phyloP scores from a whole-genome alignment of 2,113 vertebrate species.

The Circaetus gallicus region DNA sequence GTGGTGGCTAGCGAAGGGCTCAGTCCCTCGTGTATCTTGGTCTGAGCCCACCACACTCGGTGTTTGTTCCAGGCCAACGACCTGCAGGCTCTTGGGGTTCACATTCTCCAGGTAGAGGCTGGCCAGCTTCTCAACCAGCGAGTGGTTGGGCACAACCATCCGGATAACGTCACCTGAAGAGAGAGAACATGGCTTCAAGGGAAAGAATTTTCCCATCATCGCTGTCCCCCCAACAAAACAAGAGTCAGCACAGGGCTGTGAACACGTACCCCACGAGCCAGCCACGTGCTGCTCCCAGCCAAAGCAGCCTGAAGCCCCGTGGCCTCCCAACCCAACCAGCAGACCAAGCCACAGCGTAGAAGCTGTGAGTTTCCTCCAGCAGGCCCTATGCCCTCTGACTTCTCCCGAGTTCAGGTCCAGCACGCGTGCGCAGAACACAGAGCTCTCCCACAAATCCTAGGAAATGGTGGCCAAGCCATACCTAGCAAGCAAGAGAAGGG shows the following conservation, averaged over 20 bases:
- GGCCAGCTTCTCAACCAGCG: constrained; percentile 85
- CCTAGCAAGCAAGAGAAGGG: constrained; percentile 94
- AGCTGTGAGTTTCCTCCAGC: neutral
- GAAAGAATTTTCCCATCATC: neutral
- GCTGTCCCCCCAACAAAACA: neutral
- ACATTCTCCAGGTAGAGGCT: constrained; percentile 83
- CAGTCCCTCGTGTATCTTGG: constrained; percentile 47
- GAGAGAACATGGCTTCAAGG: neutral
- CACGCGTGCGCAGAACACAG: rapidly evolving
- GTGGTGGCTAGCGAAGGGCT: constrained; percentile 67
- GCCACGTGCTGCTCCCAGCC: neutral
- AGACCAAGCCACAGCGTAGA: neutral
- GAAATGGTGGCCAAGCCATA: constrained; percentile 54
- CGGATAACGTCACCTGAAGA: constrained; percentile 83
- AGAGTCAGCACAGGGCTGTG: neutral
- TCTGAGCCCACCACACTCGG: constrained; percentile 16
- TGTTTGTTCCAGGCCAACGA: constrained; percentile 27
- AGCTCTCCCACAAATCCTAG: neutral
- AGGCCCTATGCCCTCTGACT: neutral
- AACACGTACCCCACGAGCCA: neutral
- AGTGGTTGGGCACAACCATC: constrained; percentile 86
- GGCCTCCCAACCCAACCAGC: neutral
- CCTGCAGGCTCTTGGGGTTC: constrained; percentile 70
- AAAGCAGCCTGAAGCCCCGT: neutral
- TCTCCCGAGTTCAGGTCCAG: neutral